phyloP scores from a whole-genome alignment of 2,888 invertebrate species.

The Leptarthrus brevirostris region DNA sequence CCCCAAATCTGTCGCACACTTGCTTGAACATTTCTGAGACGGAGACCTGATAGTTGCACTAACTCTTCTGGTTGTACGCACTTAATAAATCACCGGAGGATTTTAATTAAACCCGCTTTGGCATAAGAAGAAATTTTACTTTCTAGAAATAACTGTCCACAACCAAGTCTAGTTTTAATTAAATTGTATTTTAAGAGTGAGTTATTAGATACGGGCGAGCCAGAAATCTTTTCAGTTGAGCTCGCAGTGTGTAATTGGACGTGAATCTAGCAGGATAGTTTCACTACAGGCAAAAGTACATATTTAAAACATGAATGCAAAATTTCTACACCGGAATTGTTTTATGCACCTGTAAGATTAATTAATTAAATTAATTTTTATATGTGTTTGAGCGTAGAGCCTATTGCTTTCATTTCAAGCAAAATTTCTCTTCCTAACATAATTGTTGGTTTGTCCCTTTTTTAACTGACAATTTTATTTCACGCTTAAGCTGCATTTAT shows the following conservation, averaged over 20 bases:
- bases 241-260: conserved; percentile 5
- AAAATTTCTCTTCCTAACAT: too few species aligned
- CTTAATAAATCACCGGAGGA: conserved; percentile 37
- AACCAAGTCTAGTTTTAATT: conserved; percentile 25
- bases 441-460: too few species aligned
- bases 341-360: too few species aligned
- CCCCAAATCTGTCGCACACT: not conserved
- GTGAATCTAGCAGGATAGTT: too few species aligned
- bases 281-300: too few species aligned
- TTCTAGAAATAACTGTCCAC: conserved; percentile 11
- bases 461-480: too few species aligned
- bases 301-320: too few species aligned
- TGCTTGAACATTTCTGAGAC: not conserved
- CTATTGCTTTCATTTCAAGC: too few species aligned
- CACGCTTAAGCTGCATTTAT: too few species aligned
- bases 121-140: conserved; percentile 26
- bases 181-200: conserved; percentile 48
- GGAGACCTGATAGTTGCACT: not conserved
- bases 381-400: too few species aligned
- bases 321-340: too few species aligned
- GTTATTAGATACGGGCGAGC: conserved; percentile 20
- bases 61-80: not conserved
- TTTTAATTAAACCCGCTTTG: conserved; percentile 32
- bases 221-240: conserved; percentile 5
- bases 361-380: too few species aligned